phyloP scores from a whole-genome alignment of 2,113 vertebrate species.

The Aphyosemion australe region DNA sequence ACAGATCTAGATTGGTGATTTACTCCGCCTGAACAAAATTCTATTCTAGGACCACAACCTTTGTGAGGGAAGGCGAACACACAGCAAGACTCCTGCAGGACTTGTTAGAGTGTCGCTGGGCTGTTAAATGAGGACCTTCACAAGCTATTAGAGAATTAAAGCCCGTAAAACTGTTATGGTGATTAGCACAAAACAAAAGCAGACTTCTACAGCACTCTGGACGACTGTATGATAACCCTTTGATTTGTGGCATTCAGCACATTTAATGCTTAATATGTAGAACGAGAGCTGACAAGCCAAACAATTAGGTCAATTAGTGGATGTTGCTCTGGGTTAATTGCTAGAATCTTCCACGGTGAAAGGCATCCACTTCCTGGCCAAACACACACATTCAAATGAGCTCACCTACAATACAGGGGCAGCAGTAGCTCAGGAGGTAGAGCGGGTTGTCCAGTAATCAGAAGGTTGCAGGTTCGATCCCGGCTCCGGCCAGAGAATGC shows the following conservation, averaged over 20 bases:
- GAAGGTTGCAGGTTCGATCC: too few relatives aligned
- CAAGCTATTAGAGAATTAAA: constrained; percentile 59
- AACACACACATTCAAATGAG: constrained; percentile 72
- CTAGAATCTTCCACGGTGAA: constrained; percentile 46
- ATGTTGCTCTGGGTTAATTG: constrained; percentile 76
- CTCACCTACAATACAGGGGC: constrained; percentile 54
- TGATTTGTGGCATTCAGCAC: constrained; percentile 72
- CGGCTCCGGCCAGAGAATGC: too few relatives aligned
- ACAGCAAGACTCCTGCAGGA: constrained; percentile 41
- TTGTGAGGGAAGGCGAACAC: constrained; percentile 12
- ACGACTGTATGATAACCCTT: constrained; percentile 57
- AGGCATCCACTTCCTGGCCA: constrained; percentile 63
- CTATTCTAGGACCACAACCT: constrained; percentile 40
- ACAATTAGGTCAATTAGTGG: constrained; percentile 77
- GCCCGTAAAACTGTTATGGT: constrained; percentile 53
- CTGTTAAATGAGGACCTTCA: constrained; percentile 62
- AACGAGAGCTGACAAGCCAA: constrained; percentile 73
- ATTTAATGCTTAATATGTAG: constrained; percentile 67
- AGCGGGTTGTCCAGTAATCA: too few relatives aligned
- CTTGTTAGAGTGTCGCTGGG: constrained; percentile 54
- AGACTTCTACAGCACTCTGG: constrained; percentile 42
- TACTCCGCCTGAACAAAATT: constrained; percentile 53
- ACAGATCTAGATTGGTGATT: constrained; percentile 54
- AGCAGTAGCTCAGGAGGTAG: too few relatives aligned
- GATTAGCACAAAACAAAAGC: constrained; percentile 31